A percentile compares a stretch with the other conserved stretches of the same genome.
Evolutionary conservation across 2,113 vertebrate species (phyloP).

Genomic region (Smithornis capensis): DNA sequence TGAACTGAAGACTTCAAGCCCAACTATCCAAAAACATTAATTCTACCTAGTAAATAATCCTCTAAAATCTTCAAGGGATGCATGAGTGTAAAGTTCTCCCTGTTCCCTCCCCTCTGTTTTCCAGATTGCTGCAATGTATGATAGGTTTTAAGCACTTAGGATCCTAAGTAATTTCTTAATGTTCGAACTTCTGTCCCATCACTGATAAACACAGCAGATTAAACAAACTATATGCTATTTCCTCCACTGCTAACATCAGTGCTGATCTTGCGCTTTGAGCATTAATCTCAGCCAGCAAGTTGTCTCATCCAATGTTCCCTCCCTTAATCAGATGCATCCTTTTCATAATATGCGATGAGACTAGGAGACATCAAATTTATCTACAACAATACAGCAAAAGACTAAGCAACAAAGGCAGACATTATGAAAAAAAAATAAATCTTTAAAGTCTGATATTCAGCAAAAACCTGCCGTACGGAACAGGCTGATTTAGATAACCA

Average conservation of each 20-base stretch:
- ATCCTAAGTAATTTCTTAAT: neutral
- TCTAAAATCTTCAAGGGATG: neutral
- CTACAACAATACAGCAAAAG: neutral
- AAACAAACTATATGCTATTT: neutral
- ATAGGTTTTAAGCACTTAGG: neutral
- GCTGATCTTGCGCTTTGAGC: neutral
- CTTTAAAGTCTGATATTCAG: neutral
- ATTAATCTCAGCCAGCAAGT: neutral
- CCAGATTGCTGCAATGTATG: neutral
- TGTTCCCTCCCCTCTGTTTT: neutral
- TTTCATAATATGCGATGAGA: neutral
- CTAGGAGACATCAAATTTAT: neutral
- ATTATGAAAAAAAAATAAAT: neutral
- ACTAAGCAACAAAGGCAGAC: neutral
- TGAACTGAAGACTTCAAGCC: neutral
- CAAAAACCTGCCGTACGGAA: neutral
- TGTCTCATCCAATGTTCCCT: neutral
- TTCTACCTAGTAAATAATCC: neutral
- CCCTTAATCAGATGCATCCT: neutral
- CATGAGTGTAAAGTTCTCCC: neutral
- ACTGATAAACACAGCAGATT: neutral
- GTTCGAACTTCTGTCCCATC: neutral
- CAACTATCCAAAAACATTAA: neutral
- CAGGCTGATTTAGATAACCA: neutral
- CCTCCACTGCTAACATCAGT: neutral